Conservation (phyloP, 1,140 invertebrate species). For the Aphaenogaster ashmeadi region DNA sequence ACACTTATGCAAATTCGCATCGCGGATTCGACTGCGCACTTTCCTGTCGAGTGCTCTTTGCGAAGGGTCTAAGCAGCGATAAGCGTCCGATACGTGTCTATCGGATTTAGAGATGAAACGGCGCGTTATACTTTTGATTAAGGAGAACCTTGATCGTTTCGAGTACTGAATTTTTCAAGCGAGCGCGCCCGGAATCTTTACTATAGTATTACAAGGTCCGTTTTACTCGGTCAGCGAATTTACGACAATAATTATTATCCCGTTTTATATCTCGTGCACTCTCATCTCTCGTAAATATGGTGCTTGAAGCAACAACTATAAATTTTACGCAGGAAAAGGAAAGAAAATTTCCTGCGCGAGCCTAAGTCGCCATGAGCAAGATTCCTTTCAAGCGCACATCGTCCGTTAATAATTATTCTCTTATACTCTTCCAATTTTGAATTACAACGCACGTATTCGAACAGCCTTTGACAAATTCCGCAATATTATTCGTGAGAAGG, state of each 20-base stretch:
- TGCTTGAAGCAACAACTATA: not conserved
- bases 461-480: not conserved
- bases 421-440: not conserved
- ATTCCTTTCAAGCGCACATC: not conserved
- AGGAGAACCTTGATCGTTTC: conserved; percentile 9
- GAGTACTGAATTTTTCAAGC: conserved; percentile 19
- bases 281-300: not conserved
- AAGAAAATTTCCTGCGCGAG: conserved; percentile 3
- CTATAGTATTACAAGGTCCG: not conserved
- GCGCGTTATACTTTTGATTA: conserved; percentile 41
- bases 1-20: conserved; percentile 48
- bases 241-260: conserved; percentile 25
- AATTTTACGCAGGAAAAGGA: not conserved
- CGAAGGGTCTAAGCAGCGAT: not conserved
- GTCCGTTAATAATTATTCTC: not conserved
- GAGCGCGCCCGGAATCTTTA: not conserved
- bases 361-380: not conserved
- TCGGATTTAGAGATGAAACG: not conserved
- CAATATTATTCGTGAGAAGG: not conserved
- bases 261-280: conserved; percentile 1
- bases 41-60: not conserved
- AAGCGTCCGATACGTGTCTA: conserved; percentile 9
- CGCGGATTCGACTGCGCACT: conserved; percentile 8
- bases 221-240: conserved; percentile 14
- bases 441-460: not conserved